Evolutionary conservation across 2,113 vertebrate species (phyloP).

Genomic region (Anseranas semipalmata): DNA sequence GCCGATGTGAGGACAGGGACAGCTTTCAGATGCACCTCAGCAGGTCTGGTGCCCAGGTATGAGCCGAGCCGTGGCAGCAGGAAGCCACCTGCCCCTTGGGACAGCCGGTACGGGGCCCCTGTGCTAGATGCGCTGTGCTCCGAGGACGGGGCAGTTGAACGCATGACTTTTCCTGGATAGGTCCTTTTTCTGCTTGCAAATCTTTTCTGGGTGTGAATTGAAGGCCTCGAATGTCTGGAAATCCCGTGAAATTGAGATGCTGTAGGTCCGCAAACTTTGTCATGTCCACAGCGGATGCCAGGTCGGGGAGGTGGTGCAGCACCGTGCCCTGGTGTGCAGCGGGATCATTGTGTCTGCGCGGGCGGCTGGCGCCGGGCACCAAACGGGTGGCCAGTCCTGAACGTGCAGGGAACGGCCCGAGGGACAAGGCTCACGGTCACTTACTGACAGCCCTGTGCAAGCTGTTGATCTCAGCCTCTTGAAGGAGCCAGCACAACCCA

Average conservation of each 20-base stretch:
- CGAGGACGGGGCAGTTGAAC: neutral
- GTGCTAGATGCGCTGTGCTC: neutral
- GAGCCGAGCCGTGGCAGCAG: neutral
- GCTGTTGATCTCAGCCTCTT: neutral
- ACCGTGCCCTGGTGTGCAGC: fast-evolving
- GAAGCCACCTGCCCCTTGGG: neutral
- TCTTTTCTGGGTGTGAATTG: neutral
- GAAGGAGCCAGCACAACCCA: fast-evolving
- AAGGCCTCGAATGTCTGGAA: neutral
- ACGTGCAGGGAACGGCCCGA: fast-evolving
- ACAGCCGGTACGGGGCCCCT: fast-evolving
- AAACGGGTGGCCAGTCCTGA: neutral
- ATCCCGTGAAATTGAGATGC: fast-evolving
- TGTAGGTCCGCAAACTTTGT: fast-evolving
- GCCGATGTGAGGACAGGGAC: fast-evolving
- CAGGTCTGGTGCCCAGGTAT: neutral
- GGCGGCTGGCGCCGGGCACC: fast-evolving
- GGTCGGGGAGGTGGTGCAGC: fast-evolving
- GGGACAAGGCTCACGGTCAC: fast-evolving
- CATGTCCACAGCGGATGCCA: neutral
- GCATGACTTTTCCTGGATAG: neutral
- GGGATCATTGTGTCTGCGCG: neutral
- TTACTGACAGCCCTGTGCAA: neutral
- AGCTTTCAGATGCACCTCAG: neutral
- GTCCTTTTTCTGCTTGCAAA: too few relatives aligned